Base-by-base conservation (phyloP, 2,888 invertebrate species). In the Hydraecia micacea region DNA sequence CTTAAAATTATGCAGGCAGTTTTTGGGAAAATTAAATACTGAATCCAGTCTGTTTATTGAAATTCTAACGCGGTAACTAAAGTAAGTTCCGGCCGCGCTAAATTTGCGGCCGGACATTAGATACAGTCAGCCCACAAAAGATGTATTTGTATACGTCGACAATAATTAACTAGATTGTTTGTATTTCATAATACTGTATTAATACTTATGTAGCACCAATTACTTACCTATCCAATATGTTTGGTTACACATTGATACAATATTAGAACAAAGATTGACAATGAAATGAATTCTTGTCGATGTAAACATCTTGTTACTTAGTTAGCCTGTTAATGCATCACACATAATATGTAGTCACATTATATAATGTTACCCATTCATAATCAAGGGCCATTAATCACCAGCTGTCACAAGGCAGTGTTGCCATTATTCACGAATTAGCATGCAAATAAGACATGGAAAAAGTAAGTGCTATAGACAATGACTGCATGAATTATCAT, bases 371-470 rank as follows among this genome's bases (percentile, higher is more conserved):
- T 72, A 58, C 25, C 42, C 49, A 69, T 77, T 77, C 67, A 49
- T 55, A 72, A n/a, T 71, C n/a, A 49, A 58, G 6, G 8, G 36
- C 15, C 55, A 81, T 72, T 72, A 28, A 77, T 81, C 58, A 65
- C 25, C 25, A 60, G 58, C 75, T 71, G 73, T 71, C 79, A 80
- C 28, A 62, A 13, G 13, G 28, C 52, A 74, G 71, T 66, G 73
- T 69, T 69, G 70, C 66, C 55, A 75, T 78, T 77, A 75, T 84
- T 21, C 36, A 32, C 32, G 39, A 81, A 81, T 79, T 75, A 73
- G 15, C 63, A 73, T 78, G 73, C 32, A 62, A 75, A 84, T 81
- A 63, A 63, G 58, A 76, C 55, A 63, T 70, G 62, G 46, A 58
- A 78, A 77, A 81, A 63, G 32, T 55, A 67, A 58, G 66, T 2